phyloP scores from a whole-genome alignment of 2,888 invertebrate genomes.

The Trichopoda pennipes region DNA sequence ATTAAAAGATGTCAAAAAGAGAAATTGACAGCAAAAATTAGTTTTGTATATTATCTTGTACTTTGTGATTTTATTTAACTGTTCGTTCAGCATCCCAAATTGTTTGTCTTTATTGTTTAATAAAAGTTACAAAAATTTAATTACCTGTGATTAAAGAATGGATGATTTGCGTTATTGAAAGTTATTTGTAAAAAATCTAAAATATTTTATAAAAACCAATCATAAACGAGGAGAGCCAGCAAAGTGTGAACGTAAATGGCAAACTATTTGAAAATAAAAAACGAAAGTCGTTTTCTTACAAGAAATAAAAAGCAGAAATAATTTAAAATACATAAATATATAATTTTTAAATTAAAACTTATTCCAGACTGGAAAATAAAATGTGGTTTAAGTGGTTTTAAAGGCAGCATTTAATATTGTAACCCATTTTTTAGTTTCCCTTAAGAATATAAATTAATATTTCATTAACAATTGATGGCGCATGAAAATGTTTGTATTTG shows the following conservation, averaged over 20 bases:
- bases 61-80: background rate
- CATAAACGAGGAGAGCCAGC: background rate
- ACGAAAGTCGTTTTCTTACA: slow-evolving; percentile 29
- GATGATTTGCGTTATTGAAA: background rate
- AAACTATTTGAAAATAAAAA: background rate
- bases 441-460: slow-evolving; percentile 11
- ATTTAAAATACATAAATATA: background rate
- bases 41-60: slow-evolving; percentile 38
- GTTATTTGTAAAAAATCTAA: background rate
- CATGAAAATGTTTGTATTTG: background rate
- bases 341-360: background rate
- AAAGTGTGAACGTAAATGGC: slow-evolving; percentile 13
- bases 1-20: slow-evolving; percentile 30
- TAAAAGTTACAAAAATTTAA: slow-evolving; percentile 1
- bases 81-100: slow-evolving; percentile 41
- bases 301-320: slow-evolving; percentile 8
- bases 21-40: slow-evolving; percentile 14
- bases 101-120: slow-evolving; percentile 6
- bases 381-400: background rate
- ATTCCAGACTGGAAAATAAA: too few species aligned
- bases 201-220: background rate
- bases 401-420: background rate
- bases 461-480: background rate
- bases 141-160: background rate
- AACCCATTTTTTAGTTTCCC: too few species aligned